A percentile compares a stretch with the other conserved stretches of the same genome.
Conservation (phyloP, 2,888 invertebrate genomes). For the Blomia tropicalis region DNA sequence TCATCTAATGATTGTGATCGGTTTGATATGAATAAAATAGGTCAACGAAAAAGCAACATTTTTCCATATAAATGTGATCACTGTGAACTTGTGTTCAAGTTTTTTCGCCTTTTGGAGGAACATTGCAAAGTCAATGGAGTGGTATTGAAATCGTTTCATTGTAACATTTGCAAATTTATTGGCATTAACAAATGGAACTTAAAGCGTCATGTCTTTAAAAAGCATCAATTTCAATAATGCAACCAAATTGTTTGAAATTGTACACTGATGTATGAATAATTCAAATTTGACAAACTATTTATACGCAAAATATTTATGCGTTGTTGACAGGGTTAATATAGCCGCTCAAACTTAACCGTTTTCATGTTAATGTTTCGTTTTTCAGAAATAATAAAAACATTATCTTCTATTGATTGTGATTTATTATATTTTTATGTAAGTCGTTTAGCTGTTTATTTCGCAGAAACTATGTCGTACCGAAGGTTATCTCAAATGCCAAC, state of each 20-base stretch:
- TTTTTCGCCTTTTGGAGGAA: background rate
- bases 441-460: background rate
- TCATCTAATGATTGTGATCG: background rate
- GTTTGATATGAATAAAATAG: background rate
- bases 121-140: background rate
- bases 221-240: too few relatives aligned
- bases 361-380: too few relatives aligned
- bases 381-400: too few relatives aligned
- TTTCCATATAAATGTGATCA: background rate
- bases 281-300: too few relatives aligned
- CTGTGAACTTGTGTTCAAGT: background rate
- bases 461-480: slow-evolving; percentile 2
- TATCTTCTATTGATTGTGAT: background rate
- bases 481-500: background rate
- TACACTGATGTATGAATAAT: too few relatives aligned
- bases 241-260: too few relatives aligned
- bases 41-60: background rate
- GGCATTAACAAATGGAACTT: background rate
- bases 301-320: too few relatives aligned
- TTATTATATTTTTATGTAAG: background rate
- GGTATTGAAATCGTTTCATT: background rate
- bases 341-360: too few relatives aligned
- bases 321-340: too few relatives aligned
- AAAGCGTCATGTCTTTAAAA: background rate
- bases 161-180: background rate